These are phyloP conservation scores for Holacanthella duospinosa DNA, from an alignment of 2,888 invertebrate species.

Conservation along the genomic window DNA sequence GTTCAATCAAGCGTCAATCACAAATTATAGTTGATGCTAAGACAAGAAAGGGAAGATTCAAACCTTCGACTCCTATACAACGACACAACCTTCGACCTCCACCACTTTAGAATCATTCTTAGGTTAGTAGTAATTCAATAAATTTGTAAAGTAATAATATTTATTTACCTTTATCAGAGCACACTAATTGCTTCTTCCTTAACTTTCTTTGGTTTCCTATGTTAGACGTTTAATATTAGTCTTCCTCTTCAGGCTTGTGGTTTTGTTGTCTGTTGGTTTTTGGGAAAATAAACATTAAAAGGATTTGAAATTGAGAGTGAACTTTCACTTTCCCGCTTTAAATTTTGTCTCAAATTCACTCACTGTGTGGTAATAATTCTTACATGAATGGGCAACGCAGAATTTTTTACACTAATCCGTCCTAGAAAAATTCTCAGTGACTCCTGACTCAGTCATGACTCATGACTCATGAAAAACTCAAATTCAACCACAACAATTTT, in stretches of 20 bases:
- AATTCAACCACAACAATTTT: too few relatives aligned
- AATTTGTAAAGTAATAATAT: not conserved
- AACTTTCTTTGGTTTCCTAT: not conserved
- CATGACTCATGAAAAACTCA: too few relatives aligned
- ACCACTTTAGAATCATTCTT: not conserved
- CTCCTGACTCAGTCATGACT: too few relatives aligned
- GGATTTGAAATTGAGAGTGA: too few relatives aligned
- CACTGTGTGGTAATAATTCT: too few relatives aligned
- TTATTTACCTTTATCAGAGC: not conserved
- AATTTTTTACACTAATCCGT: too few relatives aligned
- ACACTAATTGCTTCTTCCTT: not conserved
- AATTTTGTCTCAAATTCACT: too few relatives aligned
- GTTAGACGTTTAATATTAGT: not conserved
- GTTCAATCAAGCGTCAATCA: slow-evolving; percentile 32
- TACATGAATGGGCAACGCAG: too few relatives aligned
- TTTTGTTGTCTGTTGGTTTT: not conserved
- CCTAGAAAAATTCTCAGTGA: too few relatives aligned
- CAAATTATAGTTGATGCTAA: slow-evolving; percentile 34
- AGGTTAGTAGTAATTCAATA: too few relatives aligned
- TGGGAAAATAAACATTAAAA: too few relatives aligned
- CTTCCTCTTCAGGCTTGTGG: not conserved
- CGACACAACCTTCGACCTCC: not conserved
- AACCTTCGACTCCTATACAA: slow-evolving; percentile 20
- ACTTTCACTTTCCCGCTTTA: too few relatives aligned
- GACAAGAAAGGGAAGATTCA: slow-evolving; percentile 34